Evolutionary conservation across 2,797 vertebrate genomes (phyloP).

Genomic region (Xenentodon cancila): DNA sequence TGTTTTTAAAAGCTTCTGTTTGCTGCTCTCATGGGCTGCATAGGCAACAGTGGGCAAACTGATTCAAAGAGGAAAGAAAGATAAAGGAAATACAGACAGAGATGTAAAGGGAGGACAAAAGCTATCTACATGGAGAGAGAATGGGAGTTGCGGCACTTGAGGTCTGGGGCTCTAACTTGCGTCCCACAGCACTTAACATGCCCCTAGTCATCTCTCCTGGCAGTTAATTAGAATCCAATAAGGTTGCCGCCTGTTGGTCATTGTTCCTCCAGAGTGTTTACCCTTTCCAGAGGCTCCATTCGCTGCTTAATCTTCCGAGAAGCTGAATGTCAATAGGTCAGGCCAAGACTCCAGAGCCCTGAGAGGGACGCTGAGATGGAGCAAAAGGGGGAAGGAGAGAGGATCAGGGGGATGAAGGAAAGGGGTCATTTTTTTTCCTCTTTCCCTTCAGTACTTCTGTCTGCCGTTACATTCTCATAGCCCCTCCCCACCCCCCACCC

Average conservation of each 20-base stretch:
- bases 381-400: slow-evolving; percentile 36
- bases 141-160: slow-evolving; percentile 58
- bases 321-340: slow-evolving; percentile 84
- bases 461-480: slow-evolving; percentile 43
- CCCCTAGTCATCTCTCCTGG: slow-evolving; percentile 73
- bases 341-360: slow-evolving; percentile 69
- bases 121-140: slow-evolving; percentile 25
- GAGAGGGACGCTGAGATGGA: slow-evolving; percentile 38
- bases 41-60: slow-evolving; percentile 61
- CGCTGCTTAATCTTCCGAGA: slow-evolving; percentile 83
- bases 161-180: slow-evolving; percentile 64
- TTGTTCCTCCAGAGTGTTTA: slow-evolving; percentile 84
- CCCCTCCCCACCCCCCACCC: slow-evolving; percentile 31
- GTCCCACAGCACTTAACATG: slow-evolving; percentile 79
- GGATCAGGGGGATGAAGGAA: slow-evolving; percentile 61
- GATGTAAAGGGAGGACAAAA: slow-evolving; percentile 31
- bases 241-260: slow-evolving; percentile 82
- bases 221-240: slow-evolving; percentile 89
- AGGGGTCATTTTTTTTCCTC: slow-evolving; percentile 62
- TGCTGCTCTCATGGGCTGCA: slow-evolving; percentile 67
- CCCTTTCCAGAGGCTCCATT: slow-evolving; percentile 81
- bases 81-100: slow-evolving; percentile 15
- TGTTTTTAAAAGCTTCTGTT: slow-evolving; percentile 62
- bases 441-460: slow-evolving; percentile 65
- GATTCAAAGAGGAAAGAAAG: slow-evolving; percentile 50